Conservation (phyloP, 2,888 invertebrate genomes). For the Tenthredo scrophulariae region DNA sequence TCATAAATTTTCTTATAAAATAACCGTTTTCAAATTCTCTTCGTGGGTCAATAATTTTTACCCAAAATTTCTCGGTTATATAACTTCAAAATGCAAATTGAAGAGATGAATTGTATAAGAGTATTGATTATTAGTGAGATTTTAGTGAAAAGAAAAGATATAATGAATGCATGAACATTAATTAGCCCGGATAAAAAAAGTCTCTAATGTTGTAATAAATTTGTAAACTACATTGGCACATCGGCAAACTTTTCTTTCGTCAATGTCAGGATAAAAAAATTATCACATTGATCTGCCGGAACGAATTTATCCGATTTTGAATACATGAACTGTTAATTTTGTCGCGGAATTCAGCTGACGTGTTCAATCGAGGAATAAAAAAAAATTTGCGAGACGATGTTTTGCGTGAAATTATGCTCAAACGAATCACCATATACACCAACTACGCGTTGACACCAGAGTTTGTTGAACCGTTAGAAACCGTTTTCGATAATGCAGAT, state of each 20-base stretch:
- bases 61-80: not conserved
- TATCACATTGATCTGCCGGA: not conserved
- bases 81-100: not conserved
- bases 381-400: not conserved
- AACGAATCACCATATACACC: not conserved
- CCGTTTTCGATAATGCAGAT: not conserved
- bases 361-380: not conserved
- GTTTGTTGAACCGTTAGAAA: slow-evolving; percentile 20
- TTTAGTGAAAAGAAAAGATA: not conserved
- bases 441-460: not conserved
- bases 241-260: not conserved
- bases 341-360: not conserved
- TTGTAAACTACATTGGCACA: not conserved
- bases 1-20: not conserved
- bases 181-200: not conserved
- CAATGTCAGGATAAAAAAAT: not conserved
- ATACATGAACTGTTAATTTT: not conserved
- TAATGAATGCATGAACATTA: not conserved
- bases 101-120: not conserved
- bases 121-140: not conserved
- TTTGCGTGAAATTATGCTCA: not conserved
- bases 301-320: not conserved
- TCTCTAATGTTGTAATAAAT: not conserved
- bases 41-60: not conserved
- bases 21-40: not conserved